Base-by-base conservation (phyloP, 1,140 invertebrate species). In the Phthorimaea operculella region DNA sequence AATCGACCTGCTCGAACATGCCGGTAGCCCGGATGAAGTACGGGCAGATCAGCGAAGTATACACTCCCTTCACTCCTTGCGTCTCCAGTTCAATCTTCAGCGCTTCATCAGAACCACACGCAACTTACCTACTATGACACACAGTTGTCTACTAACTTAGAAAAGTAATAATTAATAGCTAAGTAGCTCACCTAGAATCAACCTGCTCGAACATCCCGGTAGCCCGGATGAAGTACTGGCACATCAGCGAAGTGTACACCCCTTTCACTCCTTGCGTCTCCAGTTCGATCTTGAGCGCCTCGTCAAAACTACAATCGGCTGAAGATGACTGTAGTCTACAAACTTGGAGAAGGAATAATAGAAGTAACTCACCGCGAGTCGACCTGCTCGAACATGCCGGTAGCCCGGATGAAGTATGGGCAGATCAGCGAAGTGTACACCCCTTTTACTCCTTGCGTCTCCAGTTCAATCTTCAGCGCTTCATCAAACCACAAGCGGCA, bases 161-260 rank as follows among this genome's bases (percentile, higher is more conserved):
- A n/a, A n/a, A n/a, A n/a, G n/a, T n/a, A n/a, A n/a, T n/a, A n/a
- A n/a, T n/a, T n/a, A n/a, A n/a, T n/a, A n/a, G n/a, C n/a, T n/a
- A n/a, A n/a, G n/a, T n/a, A n/a, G n/a, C 81, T 87, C 83, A 95
- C 94, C 92, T 93, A 59, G 94, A 91, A 69, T 92, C 87, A 18
- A 96, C 93, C 59, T 96, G 93, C 17, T 93, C 92, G 68, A 99
- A 98, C 96, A 99, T 98, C 59, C 96, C 96, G 6, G 97, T 99
- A 16, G 88, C 86, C 57, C 94, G 91, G 58, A 98, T 97, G 76
- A 95, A 98, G 85, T 93, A 98, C 0, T 97, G 97, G 76, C 96
- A 98, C 58, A 98, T 90, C 15, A 94, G 90, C 6, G 97, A 97
- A 0, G 94, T 96, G 58, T 93, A 88, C n/a, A 98, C 92, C 39